These are phyloP conservation scores for Bergia sp. DNA, from an alignment of 92 coral and sea anemone genomes.

Conservation along the genomic window DNA sequence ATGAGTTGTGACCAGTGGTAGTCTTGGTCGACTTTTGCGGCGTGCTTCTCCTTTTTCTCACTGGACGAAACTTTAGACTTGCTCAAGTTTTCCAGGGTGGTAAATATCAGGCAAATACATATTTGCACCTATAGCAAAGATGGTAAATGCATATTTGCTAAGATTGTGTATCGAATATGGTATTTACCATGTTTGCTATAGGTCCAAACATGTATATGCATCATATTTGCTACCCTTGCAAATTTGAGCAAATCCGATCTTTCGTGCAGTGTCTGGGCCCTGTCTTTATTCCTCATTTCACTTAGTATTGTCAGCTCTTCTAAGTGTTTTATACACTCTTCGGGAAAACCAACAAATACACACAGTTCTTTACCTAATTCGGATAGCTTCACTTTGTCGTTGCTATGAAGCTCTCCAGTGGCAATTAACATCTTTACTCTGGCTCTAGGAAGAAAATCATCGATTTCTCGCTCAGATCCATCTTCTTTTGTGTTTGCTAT, in stretches of 20 bases:
- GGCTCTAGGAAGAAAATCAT: slow-evolving; percentile 54
- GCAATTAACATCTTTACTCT: slow-evolving; percentile 50
- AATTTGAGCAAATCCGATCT: too few relatives aligned
- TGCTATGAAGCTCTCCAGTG: slow-evolving; percentile 39
- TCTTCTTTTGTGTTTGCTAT: slow-evolving; percentile 37
- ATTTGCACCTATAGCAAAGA: too few relatives aligned
- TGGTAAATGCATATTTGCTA: too few relatives aligned
- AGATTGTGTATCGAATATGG: too few relatives aligned
- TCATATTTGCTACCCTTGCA: too few relatives aligned
- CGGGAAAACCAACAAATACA: slow-evolving; percentile 21
- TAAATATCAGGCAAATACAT: too few relatives aligned
- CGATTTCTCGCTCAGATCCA: slow-evolving; percentile 49
- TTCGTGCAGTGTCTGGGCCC: neutral
- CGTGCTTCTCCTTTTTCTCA: neutral
- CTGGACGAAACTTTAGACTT: too few relatives aligned
- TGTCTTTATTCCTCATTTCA: neutral
- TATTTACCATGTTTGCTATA: too few relatives aligned
- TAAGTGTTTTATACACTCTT: slow-evolving; percentile 41
- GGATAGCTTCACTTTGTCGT: slow-evolving; percentile 38
- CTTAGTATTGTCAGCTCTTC: slow-evolving; percentile 12
- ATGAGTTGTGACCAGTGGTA: too few relatives aligned
- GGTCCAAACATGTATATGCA: too few relatives aligned
- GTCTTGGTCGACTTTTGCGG: slow-evolving; percentile 10
- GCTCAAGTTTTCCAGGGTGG: too few relatives aligned
- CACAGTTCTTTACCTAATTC: slow-evolving; percentile 49